These are phyloP conservation scores for Tachuris rubrigastra DNA, from an alignment of 2,113 vertebrate species.

Conservation along the genomic window DNA sequence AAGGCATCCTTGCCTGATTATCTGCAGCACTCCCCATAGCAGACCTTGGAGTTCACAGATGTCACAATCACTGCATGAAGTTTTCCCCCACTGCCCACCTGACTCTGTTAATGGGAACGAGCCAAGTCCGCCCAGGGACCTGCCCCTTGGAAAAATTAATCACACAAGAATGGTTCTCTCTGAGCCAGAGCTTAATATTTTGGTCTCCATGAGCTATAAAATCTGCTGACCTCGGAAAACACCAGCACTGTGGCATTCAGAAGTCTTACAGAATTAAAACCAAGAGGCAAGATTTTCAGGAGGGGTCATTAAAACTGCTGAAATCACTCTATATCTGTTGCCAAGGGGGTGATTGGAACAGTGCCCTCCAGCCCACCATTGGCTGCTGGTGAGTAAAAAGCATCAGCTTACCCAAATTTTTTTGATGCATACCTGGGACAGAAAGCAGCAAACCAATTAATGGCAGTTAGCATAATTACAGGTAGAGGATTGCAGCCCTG, in stretches of 20 bases:
- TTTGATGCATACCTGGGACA: not conserved
- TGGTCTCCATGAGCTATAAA: not conserved
- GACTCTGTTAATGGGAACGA: not conserved
- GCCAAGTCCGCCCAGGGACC: not conserved
- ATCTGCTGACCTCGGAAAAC: not conserved
- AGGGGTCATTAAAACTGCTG: not conserved
- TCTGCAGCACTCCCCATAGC: not conserved
- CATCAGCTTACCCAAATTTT: not conserved
- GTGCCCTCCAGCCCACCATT: too few species aligned
- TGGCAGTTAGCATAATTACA: accelerated
- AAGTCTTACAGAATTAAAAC: not conserved
- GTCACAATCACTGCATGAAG: accelerated
- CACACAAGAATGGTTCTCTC: not conserved
- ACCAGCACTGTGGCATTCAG: not conserved
- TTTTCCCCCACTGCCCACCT: not conserved
- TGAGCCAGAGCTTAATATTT: not conserved
- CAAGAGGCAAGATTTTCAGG: not conserved
- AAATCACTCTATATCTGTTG: not conserved
- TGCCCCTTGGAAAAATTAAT: not conserved
- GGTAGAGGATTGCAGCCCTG: not conserved
- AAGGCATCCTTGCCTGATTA: not conserved
- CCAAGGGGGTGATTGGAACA: not conserved
- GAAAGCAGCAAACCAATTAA: not conserved
- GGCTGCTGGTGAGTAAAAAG: not conserved
- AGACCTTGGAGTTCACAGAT: not conserved